phyloP scores from a whole-genome alignment of 2,888 invertebrate genomes.

The Isotomurus palustris region DNA sequence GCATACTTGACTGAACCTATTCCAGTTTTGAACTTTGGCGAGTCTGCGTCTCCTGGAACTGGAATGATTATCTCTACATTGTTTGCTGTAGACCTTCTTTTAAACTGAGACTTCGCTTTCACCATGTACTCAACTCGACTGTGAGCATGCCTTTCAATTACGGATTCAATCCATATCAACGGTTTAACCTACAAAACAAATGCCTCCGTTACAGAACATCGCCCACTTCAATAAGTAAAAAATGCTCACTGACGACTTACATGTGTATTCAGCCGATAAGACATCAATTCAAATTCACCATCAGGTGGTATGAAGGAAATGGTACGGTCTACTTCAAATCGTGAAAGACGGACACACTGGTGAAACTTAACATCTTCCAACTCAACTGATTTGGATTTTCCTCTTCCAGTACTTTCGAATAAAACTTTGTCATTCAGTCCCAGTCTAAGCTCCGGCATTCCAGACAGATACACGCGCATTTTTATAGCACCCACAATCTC shows the following conservation, averaged over 20 bases:
- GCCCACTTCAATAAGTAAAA: background rate
- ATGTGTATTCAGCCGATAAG: slow-evolving; percentile 92
- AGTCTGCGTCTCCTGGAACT: slow-evolving; percentile 94
- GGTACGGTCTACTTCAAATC: slow-evolving; percentile 97
- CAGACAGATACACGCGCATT: slow-evolving; percentile 96
- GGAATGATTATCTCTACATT: slow-evolving; percentile 97
- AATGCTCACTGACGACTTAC: slow-evolving; percentile 57
- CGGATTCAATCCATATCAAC: slow-evolving; percentile 97
- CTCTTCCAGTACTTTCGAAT: slow-evolving; percentile 95
- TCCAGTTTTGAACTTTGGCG: slow-evolving; percentile 96
- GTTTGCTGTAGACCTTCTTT: slow-evolving; percentile 93
- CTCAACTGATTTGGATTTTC: slow-evolving; percentile 96
- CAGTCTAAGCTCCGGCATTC: slow-evolving; percentile 95
- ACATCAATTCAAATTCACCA: slow-evolving; percentile 99
- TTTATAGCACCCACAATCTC: slow-evolving; percentile 98
- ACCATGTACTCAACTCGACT: slow-evolving; percentile 99
- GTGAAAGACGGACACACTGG: slow-evolving; percentile 91
- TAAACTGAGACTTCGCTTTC: slow-evolving; percentile 97
- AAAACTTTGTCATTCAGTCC: slow-evolving; percentile 97
- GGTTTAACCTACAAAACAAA: slow-evolving; percentile 65
- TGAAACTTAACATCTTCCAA: slow-evolving; percentile 98
- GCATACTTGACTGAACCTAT: slow-evolving; percentile 96
- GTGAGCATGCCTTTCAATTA: slow-evolving; percentile 94
- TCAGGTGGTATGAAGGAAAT: slow-evolving; percentile 98
- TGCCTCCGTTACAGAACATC: no score